Evolutionary conservation across 2,113 vertebrate genomes (phyloP), one percentile per base, ranked within the genome.

Genomic region (Stegostoma tigrinum): DNA sequence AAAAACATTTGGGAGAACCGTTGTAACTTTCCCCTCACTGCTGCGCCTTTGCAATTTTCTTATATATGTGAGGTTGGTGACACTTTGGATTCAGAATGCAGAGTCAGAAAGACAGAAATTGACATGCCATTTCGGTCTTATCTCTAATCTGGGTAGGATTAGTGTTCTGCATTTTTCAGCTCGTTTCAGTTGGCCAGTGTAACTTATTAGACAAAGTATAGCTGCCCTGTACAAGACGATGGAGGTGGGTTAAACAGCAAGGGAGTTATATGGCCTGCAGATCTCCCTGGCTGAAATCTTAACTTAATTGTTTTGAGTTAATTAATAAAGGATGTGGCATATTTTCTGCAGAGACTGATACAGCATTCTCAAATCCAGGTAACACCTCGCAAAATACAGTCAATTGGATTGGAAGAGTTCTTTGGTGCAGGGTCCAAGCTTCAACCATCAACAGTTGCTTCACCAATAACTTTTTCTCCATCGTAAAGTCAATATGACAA

Each of bases 341-440:
- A 38, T 1, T 5, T 52, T 67, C 83, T 94, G 86, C 64, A n/a
- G 96, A 86, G 95, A 83, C 55, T 42, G 55, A 64, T 19, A 38
- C 80, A 89, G 61, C 2, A 14, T 95, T 0, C 89, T 96, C 95
- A 94, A 96, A 93, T 34, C 96, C 96, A 96, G 96, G 96, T 95
- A 61, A 10, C 55, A 61, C 12, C 55, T 7, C 10, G 8, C 55
- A 61, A 61, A 12, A 61, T 61, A 10, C 55, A 61, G 8, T 61
- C 55, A 61, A 61, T 61, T 12, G 12, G 55, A 61, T 61, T 12
- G 12, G 7, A 61, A 10, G 55, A 61, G 55, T 61, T 61, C 55
- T 61, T 48, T 10, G 12, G 55, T 10, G 7, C 55, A 12, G 55
- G 12, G 7, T 61, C 7, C 55, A 61, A 10, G 55, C 0, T 12